phyloP scores from a whole-genome alignment of 2,113 vertebrate genomes.

The Donacobius atricapilla region DNA sequence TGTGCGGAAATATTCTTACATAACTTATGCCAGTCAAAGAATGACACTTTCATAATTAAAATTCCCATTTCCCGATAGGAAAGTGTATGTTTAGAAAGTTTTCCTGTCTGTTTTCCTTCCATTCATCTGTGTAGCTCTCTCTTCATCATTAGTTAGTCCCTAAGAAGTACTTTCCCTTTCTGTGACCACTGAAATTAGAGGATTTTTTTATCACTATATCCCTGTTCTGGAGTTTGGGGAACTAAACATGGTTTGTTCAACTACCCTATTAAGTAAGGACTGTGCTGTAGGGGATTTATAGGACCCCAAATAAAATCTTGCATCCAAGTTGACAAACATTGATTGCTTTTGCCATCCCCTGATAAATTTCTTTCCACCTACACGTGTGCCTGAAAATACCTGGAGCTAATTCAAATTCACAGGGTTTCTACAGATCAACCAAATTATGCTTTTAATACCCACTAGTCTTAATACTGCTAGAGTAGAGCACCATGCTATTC shows the following conservation, averaged over 20 bases:
- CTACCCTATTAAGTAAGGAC: neutral
- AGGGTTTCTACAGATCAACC: neutral
- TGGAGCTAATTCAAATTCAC: neutral
- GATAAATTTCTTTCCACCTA: neutral
- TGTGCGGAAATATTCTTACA: conserved; percentile 36
- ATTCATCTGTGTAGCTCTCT: neutral
- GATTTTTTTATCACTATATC: neutral
- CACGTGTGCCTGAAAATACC: neutral
- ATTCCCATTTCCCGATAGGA: neutral
- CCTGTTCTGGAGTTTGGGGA: neutral
- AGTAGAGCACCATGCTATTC: neutral
- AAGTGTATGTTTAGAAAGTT: neutral
- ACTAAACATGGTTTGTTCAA: neutral
- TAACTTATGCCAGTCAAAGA: neutral
- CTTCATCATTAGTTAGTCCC: neutral
- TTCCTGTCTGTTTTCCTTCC: neutral
- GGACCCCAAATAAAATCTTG: neutral
- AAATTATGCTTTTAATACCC: neutral
- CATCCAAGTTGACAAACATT: neutral
- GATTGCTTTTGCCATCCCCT: neutral
- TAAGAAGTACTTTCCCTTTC: neutral
- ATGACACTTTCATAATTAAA: neutral
- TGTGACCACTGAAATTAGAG: neutral
- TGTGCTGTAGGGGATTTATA: neutral
- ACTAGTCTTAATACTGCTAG: neutral